These are phyloP conservation scores for Piaya cayana DNA, from an alignment of 2,113 vertebrate species.

Conservation along the genomic window DNA sequence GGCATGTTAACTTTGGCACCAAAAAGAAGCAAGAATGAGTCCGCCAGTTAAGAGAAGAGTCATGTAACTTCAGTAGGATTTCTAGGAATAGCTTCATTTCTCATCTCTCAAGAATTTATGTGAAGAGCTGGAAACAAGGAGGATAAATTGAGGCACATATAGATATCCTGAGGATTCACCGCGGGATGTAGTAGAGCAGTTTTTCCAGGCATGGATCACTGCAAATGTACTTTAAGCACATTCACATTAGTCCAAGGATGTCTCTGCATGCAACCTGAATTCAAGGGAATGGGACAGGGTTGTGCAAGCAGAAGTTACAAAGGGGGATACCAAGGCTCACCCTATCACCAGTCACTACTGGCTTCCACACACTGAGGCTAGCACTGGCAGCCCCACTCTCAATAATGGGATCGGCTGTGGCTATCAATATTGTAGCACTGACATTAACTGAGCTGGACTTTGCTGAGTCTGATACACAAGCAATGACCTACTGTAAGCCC, in stretches of 20 bases:
- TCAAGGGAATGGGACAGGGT: not conserved
- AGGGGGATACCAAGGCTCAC: not conserved
- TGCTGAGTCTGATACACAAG: not conserved
- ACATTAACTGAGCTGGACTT: not conserved
- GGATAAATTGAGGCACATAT: not conserved
- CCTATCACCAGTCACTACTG: not conserved
- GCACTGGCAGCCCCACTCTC: rapidly evolving
- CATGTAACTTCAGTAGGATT: not conserved
- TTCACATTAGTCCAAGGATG: not conserved
- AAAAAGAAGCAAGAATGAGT: not conserved
- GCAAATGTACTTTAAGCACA: not conserved
- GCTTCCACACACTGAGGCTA: not conserved
- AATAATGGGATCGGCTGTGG: not conserved
- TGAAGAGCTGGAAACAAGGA: not conserved
- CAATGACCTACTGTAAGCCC: not conserved
- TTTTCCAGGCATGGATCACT: not conserved
- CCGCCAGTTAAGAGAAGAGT: not conserved
- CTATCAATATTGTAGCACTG: not conserved
- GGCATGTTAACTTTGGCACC: not conserved
- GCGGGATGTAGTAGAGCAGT: not conserved
- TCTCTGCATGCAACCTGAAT: not conserved
- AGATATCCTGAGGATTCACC: not conserved
- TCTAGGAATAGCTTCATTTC: conserved; percentile 29
- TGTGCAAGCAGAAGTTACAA: not conserved
- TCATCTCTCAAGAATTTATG: not conserved